Base-by-base conservation (phyloP, 2,888 invertebrate genomes). In the Mimachlamys varia region DNA sequence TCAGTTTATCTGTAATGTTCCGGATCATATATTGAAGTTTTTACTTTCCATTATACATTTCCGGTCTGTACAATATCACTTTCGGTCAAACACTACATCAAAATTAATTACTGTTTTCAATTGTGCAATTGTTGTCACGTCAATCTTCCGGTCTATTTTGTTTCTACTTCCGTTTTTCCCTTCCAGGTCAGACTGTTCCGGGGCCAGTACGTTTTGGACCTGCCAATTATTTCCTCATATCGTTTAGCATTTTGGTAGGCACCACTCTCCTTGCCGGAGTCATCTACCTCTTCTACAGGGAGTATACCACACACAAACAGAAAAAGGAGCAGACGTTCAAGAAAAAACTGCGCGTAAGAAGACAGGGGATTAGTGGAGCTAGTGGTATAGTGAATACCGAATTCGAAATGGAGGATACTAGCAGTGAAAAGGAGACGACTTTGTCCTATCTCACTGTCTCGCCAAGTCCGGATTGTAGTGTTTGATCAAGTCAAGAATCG, bases 321-420 rank as follows among this genome's bases (percentile, higher is more conserved):
- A 88, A 89, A 27, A 93, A 92, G 88, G 58, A 92, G 5, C 37
- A 90, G 19, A 88, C 90, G 17, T 90, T 92, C 4, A 92, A 92
- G 88, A 91, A 93, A 88, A 93, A 92, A 89, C 89, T 94, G 19
- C 92, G 92, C 38, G 92, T 93, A 15, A 58, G 94, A 17, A 50
- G 94, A 22, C 92, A 93, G 88, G 94, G 92, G 3, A 93, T 94
- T 37, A 94, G 94, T 89, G 94, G 93, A 15, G 88, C 88, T 4
- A 90, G 90, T 38, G 89, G 90, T 33, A 58, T 50, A 0, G 87
- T 90, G 13, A 33, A 88, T 19, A 88, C n/a, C 15, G 44, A 89
- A 15, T 89, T 89, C 50, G 17, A 37, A 49, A 33, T 58, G n/a
- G 89, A 89, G 44, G 89, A 89, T 19, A 50, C 27, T 0, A 88